These are phyloP conservation scores for Karalla daura DNA, from an alignment of 2,797 vertebrate species.

Conservation along the genomic window DNA sequence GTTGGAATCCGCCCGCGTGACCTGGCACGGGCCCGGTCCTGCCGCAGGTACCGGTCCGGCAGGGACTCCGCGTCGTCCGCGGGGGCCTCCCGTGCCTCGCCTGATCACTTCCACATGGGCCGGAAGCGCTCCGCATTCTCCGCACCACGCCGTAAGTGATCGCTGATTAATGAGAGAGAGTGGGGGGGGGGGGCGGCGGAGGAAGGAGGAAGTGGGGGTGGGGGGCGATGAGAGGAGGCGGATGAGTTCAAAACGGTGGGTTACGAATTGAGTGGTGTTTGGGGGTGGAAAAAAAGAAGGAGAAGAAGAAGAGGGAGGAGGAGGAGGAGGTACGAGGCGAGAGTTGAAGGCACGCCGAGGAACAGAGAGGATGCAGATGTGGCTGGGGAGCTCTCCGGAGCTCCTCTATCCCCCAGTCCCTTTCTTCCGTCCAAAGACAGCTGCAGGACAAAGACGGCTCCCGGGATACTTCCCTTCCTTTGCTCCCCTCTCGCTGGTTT, in stretches of 20 bases:
- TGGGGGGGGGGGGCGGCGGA: neutral
- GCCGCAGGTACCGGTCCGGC: conserved; percentile 2
- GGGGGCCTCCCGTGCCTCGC: conserved; percentile 21
- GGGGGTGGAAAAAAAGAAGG: neutral
- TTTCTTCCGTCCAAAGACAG: conserved; percentile 21
- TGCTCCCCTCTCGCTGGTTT: neutral
- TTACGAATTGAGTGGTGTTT: neutral
- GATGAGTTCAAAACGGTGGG: neutral
- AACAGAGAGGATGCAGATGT: conserved; percentile 46
- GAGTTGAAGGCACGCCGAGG: neutral
- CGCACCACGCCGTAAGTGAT: conserved; percentile 20
- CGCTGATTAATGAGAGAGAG: conserved; percentile 45
- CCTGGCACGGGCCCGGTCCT: conserved; percentile 2
- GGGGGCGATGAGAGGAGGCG: conserved; percentile 1
- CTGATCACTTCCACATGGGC: conserved; percentile 62
- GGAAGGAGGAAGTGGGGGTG: neutral
- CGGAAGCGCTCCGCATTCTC: conserved; percentile 16
- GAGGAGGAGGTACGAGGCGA: neutral
- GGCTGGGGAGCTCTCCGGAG: conserved; percentile 27
- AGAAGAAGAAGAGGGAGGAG: neutral
- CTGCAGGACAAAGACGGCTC: conserved; percentile 27
- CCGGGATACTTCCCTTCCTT: neutral
- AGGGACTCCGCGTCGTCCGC: conserved; percentile 27
- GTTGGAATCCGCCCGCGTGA: conserved; percentile 7
- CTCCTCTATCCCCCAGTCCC: conserved; percentile 9